phyloP scores from a whole-genome alignment of 2,113 vertebrate species.

The Brachypodius melanocephalos region DNA sequence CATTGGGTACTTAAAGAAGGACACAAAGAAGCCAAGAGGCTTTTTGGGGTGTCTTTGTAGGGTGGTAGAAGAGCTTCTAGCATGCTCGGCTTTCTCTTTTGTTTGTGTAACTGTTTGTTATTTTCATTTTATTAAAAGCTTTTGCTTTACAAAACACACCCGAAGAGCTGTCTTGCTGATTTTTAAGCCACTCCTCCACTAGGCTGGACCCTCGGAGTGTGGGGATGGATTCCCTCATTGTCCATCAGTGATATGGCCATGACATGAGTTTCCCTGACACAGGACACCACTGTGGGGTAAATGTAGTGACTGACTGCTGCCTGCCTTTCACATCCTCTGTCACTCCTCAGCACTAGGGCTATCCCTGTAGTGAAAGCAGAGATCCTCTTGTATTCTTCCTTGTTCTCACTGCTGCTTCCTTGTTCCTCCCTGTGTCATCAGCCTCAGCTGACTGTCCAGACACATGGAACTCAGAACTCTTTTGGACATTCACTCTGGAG shows the following conservation, averaged over 20 bases:
- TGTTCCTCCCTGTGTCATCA: not conserved
- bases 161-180: too few species aligned
- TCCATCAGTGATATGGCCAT: not conserved
- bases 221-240: too few species aligned
- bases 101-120: too few species aligned
- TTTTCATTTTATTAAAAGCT: too few species aligned
- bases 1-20: too few species aligned
- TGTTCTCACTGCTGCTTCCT: not conserved
- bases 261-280: not conserved
- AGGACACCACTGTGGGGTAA: not conserved
- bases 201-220: too few species aligned
- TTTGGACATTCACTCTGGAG: not conserved
- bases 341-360: not conserved
- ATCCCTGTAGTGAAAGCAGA: not conserved
- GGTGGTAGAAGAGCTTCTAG: too few species aligned
- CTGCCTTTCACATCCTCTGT: not conserved
- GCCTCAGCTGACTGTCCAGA: not conserved
- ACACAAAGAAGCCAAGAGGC: too few species aligned
- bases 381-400: not conserved
- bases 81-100: too few species aligned
- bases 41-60: too few species aligned
- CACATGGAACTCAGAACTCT: not conserved
- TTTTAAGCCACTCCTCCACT: too few species aligned
- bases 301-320: not conserved
- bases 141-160: too few species aligned